Evolutionary conservation across 2,888 invertebrate genomes (phyloP), one percentile per base, ranked within the genome.

Genomic region (Taphrorychus bicolor): DNA sequence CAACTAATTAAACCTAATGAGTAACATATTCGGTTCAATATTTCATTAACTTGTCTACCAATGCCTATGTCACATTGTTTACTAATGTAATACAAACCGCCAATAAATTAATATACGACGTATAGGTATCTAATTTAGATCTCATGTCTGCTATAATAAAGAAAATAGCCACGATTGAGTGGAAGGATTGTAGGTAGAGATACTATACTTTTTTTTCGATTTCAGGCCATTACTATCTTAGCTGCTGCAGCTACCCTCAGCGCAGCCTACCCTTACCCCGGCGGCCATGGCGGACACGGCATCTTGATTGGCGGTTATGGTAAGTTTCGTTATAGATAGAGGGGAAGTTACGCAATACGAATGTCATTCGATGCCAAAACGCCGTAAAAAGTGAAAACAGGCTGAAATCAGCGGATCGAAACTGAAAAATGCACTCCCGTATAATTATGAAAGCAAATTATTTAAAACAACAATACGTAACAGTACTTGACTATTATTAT

Each of bases 241-340:
- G 70, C 70, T 64, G 45, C 70, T 32, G 70, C 60, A 60, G 70
- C 70, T 63, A 70, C 66, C 60, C 67, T 70, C 22, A 60, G 60
- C 58, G 49, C 70, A 17, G 70, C 70, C 17, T 70, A 59, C 49
- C 69, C 69, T 3, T n/a, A 14, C 18, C 54, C 54, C n/a, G 58
- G 58, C 11, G 70, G 70, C 49, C 61, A 51, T 23, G 48, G 59
- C 22, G 68, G 68, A 19, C 40, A 14, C 19, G 49, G 49, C 32
- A 59, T 40, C 48, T 57, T 49, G 23, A 62, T 61, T 49, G 63
- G 63, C 21, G 65, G 65, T 52, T 56, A 59, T 40, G 61, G 65
- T 64, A 64, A 60, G 65, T 45, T 32, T 40, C 17, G 19, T 51
- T 32, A 32, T 16, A 56, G 24, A 19, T 56, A 19, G 11, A 45